These are phyloP conservation scores for Oreotragus oreotragus DNA, from an alignment of 2,113 vertebrate species.

Conservation along the genomic window DNA sequence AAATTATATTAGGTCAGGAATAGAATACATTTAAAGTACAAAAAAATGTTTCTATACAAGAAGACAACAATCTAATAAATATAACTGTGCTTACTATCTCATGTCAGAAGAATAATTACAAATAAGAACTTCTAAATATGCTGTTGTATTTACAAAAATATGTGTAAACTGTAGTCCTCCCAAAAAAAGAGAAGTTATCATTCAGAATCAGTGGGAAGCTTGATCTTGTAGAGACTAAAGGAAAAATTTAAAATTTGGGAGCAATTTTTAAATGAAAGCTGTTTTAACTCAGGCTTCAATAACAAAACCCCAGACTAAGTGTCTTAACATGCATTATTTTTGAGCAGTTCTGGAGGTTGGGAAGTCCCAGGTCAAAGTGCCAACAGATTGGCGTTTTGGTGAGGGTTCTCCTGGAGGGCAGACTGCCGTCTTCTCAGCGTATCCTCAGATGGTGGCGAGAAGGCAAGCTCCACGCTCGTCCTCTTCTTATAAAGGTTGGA, in stretches of 20 bases:
- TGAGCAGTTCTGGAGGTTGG: background rate
- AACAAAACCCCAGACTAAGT: background rate
- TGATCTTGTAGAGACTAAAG: background rate
- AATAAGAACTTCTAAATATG: background rate
- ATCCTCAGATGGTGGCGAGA: background rate
- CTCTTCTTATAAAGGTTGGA: background rate
- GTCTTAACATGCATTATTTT: background rate
- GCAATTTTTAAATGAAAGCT: background rate
- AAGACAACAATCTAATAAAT: background rate
- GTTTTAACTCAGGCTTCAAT: background rate
- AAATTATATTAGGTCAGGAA: background rate
- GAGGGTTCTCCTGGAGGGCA: background rate
- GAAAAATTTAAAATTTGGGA: background rate
- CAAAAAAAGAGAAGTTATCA: background rate
- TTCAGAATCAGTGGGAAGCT: background rate
- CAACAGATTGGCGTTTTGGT: background rate
- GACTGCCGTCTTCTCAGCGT: background rate
- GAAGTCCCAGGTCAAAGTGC: no score
- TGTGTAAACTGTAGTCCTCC: background rate
- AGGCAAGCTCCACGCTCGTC: background rate
- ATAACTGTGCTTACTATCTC: background rate
- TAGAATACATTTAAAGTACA: background rate
- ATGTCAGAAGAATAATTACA: background rate
- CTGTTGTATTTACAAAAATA: background rate
- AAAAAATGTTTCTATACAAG: background rate